Evolutionary conservation across 2,113 vertebrate genomes (phyloP).

Genomic region (Cisticola juncidis): DNA sequence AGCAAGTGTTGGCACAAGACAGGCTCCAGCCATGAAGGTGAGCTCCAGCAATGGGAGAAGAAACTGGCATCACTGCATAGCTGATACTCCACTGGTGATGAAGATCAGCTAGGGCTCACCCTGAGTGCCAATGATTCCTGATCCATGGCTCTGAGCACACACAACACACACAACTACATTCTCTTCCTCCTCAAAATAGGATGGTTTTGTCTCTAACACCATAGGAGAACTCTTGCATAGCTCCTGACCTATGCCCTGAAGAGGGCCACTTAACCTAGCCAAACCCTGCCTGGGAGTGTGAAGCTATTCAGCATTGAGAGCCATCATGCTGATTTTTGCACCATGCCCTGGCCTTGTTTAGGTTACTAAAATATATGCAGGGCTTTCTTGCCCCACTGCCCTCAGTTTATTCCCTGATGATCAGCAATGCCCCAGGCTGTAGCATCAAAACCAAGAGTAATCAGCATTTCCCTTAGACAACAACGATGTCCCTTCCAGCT

Average conservation of each 20-base stretch:
- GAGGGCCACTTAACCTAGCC: neutral
- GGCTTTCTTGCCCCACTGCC: neutral
- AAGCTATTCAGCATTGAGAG: neutral
- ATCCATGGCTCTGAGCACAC: neutral
- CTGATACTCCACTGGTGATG: neutral
- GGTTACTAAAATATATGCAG: neutral
- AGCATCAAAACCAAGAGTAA: neutral
- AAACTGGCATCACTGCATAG: neutral
- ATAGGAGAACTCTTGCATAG: neutral
- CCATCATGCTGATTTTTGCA: neutral
- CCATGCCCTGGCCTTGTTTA: neutral
- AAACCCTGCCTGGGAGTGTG: accelerated
- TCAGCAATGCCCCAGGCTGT: neutral
- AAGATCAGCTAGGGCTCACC: neutral
- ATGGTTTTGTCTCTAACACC: neutral
- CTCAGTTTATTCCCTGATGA: neutral
- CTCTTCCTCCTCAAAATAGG: neutral
- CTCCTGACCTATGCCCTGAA: neutral
- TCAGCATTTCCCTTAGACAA: neutral
- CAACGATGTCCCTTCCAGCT: accelerated
- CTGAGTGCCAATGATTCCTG: accelerated
- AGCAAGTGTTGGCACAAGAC: accelerated
- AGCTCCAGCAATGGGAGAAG: accelerated
- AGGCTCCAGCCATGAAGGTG: neutral
- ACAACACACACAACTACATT: neutral